These are phyloP conservation scores for human DNA, from an alignment of 2,113 vertebrate genomes.

Conservation along the genomic window DNA sequence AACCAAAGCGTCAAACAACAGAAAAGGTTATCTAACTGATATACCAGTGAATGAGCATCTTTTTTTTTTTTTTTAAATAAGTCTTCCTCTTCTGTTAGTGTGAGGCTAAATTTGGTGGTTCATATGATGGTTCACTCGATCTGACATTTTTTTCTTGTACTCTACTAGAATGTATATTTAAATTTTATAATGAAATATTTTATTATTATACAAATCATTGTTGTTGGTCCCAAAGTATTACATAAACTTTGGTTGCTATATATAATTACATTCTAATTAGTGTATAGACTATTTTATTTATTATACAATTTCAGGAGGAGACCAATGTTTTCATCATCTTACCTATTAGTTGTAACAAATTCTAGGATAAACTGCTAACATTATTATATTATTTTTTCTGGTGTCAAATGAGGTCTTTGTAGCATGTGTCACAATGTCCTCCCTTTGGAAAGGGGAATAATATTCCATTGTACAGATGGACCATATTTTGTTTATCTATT, in stretches of 20 bases:
- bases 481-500: not conserved
- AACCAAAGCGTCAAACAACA: not conserved
- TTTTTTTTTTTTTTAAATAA: not conserved
- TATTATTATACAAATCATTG: not conserved
- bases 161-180: not conserved
- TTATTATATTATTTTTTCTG: not conserved
- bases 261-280: not conserved
- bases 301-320: not conserved
- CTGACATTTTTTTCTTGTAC: not conserved
- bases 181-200: not conserved
- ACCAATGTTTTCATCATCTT: not conserved
- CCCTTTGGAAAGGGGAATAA: not conserved
- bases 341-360: not conserved
- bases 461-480: not conserved
- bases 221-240: not conserved
- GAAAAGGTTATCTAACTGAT: not conserved
- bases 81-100: too few relatives aligned
- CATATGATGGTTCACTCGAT: accelerated
- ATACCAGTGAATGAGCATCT: not conserved
- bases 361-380: not conserved
- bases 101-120: not conserved
- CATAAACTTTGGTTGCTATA: not conserved
- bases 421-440: too few relatives aligned
- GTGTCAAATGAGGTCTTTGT: not conserved
- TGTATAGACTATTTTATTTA: not conserved